Base-by-base conservation (phyloP, 1,140 invertebrate genomes). In the Nephila pilipes region DNA sequence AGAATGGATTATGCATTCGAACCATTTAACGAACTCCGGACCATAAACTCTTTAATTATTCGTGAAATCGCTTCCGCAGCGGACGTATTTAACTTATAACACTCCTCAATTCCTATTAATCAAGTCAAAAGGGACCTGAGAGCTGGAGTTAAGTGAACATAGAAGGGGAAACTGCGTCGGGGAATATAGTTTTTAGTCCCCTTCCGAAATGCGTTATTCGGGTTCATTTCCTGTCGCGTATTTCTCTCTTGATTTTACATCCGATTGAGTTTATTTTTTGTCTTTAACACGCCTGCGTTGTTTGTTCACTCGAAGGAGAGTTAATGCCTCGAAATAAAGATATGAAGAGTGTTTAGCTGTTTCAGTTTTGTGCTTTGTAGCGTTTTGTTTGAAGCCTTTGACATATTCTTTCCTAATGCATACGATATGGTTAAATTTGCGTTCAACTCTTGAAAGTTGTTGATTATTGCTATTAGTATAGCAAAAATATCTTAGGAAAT, bases 1-100 rank as follows among this genome's bases (percentile, higher is more conserved):
- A 75, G 29, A 75, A 75, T 75, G 69, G 69, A 75, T 75, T 75
- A 75, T 75, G 69, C 69, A 75, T 75, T 75, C 69, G 69, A 75
- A 75, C 29, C 69, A 75, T 75, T 75, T 75, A 75, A 75, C 69
- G 69, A 75, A 75, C 69, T 75, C 69, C 69, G 69, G 69, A 16
- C 32, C 69, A 75, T 75, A 75, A 75, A 75, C 69, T 29, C 69
- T 32, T 75, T 75, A 75, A 75, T 75, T 75, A 75, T 36, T 75
- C 69, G 69, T 75, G 69, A 75, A 75, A 75, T 75, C 69, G 69
- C 29, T 75, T 75, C 29, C 69, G 14, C 29, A 6, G 16, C 29
- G 69, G 69, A 75, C 18, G 69, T 18, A 75, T 36, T 75, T 32
- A 75, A 16, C 69, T 75, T 75, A 75, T 32, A 75, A 32, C 69